These are phyloP conservation scores for Thaleichthys pacificus DNA, from an alignment of 2,797 vertebrate genomes.

Conservation along the genomic window DNA sequence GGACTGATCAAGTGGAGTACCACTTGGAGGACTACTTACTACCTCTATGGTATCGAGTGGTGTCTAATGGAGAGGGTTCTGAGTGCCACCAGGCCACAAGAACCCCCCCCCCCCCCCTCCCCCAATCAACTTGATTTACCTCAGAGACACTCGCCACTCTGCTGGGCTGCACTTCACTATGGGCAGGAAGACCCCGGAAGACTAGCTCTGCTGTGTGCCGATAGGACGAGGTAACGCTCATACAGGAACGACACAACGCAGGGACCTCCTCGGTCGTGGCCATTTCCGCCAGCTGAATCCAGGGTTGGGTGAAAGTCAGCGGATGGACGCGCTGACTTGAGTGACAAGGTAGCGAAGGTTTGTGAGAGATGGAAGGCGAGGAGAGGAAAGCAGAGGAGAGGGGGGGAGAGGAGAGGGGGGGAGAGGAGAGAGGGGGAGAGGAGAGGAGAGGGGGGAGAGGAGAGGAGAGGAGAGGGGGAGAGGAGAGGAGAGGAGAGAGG, in stretches of 20 bases:
- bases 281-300: no score
- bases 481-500: not conserved
- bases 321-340: no score
- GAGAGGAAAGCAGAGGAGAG: not conserved
- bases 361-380: no score
- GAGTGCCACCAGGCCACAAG: slow-evolving; percentile 39
- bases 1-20: slow-evolving; percentile 49
- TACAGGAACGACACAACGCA: not conserved
- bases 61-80: slow-evolving; percentile 51
- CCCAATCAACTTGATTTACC: slow-evolving; percentile 24
- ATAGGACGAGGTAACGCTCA: not conserved
- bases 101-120: no score
- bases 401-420: not conserved
- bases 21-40: slow-evolving; percentile 45
- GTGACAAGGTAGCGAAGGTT: no score
- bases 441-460: not conserved
- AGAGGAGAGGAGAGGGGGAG: no score
- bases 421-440: not conserved
- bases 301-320: no score
- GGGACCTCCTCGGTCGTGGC: no score
- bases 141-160: not conserved
- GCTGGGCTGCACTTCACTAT: not conserved
- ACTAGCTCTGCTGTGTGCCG: not conserved
- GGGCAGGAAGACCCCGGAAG: not conserved
- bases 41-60: slow-evolving; percentile 53